phyloP scores from a whole-genome alignment of 2,888 invertebrate genomes.

The Eucera pruinosa region DNA sequence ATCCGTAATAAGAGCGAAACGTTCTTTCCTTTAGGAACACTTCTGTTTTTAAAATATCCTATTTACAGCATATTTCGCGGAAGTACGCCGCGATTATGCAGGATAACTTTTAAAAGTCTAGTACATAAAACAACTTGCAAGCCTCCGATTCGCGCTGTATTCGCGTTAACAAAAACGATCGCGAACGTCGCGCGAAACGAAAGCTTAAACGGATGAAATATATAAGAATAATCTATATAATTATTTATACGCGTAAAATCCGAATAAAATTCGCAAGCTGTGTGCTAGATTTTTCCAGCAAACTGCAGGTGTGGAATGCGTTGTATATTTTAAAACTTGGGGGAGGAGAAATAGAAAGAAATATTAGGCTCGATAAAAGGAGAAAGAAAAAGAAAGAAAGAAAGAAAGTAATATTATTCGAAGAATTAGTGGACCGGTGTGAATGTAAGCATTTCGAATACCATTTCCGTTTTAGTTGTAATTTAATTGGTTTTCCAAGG shows the following conservation, averaged over 20 bases:
- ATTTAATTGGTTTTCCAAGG: constrained; percentile 3
- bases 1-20: constrained; percentile 3
- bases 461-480: constrained; percentile 4
- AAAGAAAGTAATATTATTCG: constrained; percentile 11
- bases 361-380: constrained; percentile 20
- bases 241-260: not conserved
- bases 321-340: constrained; percentile 25
- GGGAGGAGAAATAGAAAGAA: constrained; percentile 10
- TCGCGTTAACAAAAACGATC: not conserved
- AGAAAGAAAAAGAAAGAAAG: too few species aligned
- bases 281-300: constrained; percentile 26
- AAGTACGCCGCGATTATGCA: constrained; percentile 25
- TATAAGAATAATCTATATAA: not conserved
- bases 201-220: not conserved
- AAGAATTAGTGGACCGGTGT: constrained; percentile 19
- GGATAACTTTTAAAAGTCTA: constrained; percentile 16
- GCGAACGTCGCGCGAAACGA: not conserved
- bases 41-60: not conserved
- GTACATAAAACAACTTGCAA: constrained; percentile 25
- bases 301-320: constrained; percentile 9
- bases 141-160: too few species aligned
- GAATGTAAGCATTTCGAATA: constrained; percentile 25
- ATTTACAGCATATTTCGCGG: constrained; percentile 20
- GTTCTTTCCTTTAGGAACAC: constrained; percentile 4
- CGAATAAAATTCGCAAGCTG: not conserved